Conservation (phyloP, 2,888 invertebrate genomes). For the Panopea generosa region DNA sequence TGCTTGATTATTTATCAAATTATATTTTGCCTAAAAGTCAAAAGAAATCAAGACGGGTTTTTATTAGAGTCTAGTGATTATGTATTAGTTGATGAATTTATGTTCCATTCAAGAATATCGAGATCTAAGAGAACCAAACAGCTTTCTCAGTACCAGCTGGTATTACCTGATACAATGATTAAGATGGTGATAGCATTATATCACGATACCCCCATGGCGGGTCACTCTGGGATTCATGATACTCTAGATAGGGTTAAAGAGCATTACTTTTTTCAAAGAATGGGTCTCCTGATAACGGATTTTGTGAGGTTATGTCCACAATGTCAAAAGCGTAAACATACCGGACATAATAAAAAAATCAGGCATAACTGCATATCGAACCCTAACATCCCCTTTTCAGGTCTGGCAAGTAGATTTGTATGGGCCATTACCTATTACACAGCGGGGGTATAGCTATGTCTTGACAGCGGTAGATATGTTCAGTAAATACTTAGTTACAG, state of each 20-base stretch:
- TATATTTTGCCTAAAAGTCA: constrained; percentile 33
- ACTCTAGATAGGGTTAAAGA: constrained; percentile 31
- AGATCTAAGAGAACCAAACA: constrained; percentile 35
- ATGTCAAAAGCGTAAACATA: constrained; percentile 24
- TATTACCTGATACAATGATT: constrained; percentile 33
- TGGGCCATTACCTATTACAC: constrained; percentile 30
- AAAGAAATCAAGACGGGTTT: constrained; percentile 32
- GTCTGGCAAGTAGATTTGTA: constrained; percentile 39
- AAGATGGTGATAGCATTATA: constrained; percentile 30
- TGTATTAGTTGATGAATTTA: constrained; percentile 26
- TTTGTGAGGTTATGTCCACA: constrained; percentile 4
- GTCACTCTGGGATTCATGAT: constrained; percentile 43
- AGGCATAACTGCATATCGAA: constrained; percentile 26
- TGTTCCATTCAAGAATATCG: constrained; percentile 37
- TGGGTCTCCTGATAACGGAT: constrained; percentile 1
- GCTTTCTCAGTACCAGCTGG: constrained; percentile 31
- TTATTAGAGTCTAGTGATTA: constrained; percentile 43
- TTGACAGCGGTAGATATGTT: constrained; percentile 37
- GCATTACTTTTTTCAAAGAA: constrained; percentile 29
- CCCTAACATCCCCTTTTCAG: constrained; percentile 25
- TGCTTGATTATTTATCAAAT: constrained; percentile 11
- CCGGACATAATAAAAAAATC: too few relatives aligned
- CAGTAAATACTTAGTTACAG: constrained; percentile 16
- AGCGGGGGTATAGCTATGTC: constrained; percentile 17
- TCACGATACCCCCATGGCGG: constrained; percentile 34